Evolutionary conservation across 1,140 invertebrate genomes (phyloP).

Genomic region (Drosophila pruinosa): DNA sequence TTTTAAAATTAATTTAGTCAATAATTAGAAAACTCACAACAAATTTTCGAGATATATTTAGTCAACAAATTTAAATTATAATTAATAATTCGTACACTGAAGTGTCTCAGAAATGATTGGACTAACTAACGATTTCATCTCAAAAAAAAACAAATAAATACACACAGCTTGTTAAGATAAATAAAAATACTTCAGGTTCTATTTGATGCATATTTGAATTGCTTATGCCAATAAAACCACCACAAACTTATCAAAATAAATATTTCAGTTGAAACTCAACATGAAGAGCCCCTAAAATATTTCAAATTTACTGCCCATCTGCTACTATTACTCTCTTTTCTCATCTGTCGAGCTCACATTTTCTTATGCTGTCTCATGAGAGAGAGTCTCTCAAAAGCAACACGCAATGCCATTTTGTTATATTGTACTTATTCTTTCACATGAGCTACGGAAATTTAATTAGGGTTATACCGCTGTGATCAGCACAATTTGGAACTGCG

Average conservation of each 20-base stretch:
- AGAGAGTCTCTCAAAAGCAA: not conserved
- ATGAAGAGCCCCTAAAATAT: conserved; percentile 10
- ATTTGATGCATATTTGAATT: not conserved
- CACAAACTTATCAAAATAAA: conserved; percentile 19
- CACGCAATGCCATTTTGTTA: conserved; percentile 47
- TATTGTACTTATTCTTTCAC: conserved; percentile 39
- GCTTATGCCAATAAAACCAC: not conserved
- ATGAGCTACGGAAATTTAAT: conserved; percentile 64
- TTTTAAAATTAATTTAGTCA: too few relatives aligned
- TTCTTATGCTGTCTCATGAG: not conserved
- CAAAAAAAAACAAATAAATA: conserved; percentile 1
- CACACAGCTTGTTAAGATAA: not conserved
- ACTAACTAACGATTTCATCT: not conserved
- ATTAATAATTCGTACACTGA: too few relatives aligned
- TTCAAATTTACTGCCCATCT: conserved; percentile 8
- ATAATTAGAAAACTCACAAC: too few relatives aligned
- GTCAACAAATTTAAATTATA: too few relatives aligned
- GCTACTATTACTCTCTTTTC: not conserved
- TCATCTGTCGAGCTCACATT: not conserved
- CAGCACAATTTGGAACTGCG: conserved; percentile 70
- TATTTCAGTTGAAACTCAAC: conserved; percentile 2
- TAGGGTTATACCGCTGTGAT: conserved; percentile 76
- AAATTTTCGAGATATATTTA: too few relatives aligned
- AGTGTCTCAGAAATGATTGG: not conserved
- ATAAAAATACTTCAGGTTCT: not conserved